Conservation (phyloP, 2,888 invertebrate genomes). For the Electrophaes corylata region DNA sequence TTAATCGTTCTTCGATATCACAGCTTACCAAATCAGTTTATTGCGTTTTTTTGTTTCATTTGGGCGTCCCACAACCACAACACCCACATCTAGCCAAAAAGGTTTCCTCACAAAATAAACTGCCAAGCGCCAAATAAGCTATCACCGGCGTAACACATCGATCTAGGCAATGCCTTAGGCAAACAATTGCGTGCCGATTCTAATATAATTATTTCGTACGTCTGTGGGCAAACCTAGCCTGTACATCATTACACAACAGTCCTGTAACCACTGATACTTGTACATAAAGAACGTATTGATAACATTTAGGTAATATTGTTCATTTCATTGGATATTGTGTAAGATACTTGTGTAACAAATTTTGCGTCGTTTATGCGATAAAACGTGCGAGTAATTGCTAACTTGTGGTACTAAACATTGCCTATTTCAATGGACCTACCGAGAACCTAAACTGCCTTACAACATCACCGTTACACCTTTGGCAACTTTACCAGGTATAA, state of each 20-base stretch:
- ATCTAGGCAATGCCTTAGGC: slow-evolving; percentile 9
- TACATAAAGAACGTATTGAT: slow-evolving; percentile 14
- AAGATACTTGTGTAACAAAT: slow-evolving; percentile 21
- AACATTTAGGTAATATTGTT: slow-evolving; percentile 28
- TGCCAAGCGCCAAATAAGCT: neutral
- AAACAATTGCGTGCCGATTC: slow-evolving; percentile 11
- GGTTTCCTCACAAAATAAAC: neutral
- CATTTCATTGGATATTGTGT: slow-evolving; percentile 23
- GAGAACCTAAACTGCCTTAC: slow-evolving; percentile 3
- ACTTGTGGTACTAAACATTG: slow-evolving; percentile 15
- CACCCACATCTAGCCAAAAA: slow-evolving; percentile 5
- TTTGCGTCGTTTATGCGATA: slow-evolving; percentile 15
- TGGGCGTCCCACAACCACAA: neutral
- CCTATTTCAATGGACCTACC: neutral
- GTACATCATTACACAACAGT: slow-evolving; percentile 21
- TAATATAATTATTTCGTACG: neutral
- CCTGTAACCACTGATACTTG: slow-evolving; percentile 12
- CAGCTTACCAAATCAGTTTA: too few species aligned
- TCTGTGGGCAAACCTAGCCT: slow-evolving; percentile 1
- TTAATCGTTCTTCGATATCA: too few species aligned
- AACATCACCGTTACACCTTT: neutral
- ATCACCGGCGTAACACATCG: neutral
- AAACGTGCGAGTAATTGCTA: slow-evolving; percentile 21
- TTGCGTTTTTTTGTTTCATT: too few species aligned
- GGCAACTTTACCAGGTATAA: neutral